Base-by-base conservation (phyloP, 2,113 vertebrate genomes). In the Lepus timidus region DNA sequence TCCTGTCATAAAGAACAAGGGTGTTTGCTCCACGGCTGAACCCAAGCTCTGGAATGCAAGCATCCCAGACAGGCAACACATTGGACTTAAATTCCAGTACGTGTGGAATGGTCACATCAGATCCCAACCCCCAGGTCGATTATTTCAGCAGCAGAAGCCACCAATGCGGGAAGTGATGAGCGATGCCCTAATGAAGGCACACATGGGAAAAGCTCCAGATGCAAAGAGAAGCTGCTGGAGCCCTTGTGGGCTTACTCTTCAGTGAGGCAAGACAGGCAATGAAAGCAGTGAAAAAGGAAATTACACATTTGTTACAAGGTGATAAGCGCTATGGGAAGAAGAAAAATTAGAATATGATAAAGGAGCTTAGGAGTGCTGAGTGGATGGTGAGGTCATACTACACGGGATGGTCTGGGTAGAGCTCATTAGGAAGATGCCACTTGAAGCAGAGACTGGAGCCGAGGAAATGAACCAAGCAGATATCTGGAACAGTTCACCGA, bases 401-500 rank as follows among this genome's bases (percentile, higher is more conserved):
- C 85, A 70, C 39, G 20, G 19, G 67, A 17, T 85, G 85, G 70
- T 61, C 51, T 44, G 17, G 7, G 22, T n/a, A 62, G n/a, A 52
- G 39, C 55, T 91, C 36, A 78, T 55, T 79, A 75, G 55, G 12
- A 83, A 90, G 29, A 81, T 19, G 25, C 55, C 51, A 44, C 67
- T 73, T 73, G n/a, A 93, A 94, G 67, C 3, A 67, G 86, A 93
- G 70, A 55, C 78, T 87, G 12, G 51, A 84, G 19, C 68, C 73
- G 61, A 65, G 39, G 31, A 74, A 62, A 74, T 33, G 33, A 88
- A 44, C 52, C 27, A 78, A 19, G 31, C 29, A 88, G 65, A 39
- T 75, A 39, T 65, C n/a, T 90, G 65, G 27, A 49, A 79, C 29
- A 67, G 64, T 83, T 64, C 44, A 44, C 36, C 44, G 61, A 92